These are phyloP conservation scores for Periphyllus acericola DNA, from an alignment of 2,888 invertebrate species.

Conservation along the genomic window DNA sequence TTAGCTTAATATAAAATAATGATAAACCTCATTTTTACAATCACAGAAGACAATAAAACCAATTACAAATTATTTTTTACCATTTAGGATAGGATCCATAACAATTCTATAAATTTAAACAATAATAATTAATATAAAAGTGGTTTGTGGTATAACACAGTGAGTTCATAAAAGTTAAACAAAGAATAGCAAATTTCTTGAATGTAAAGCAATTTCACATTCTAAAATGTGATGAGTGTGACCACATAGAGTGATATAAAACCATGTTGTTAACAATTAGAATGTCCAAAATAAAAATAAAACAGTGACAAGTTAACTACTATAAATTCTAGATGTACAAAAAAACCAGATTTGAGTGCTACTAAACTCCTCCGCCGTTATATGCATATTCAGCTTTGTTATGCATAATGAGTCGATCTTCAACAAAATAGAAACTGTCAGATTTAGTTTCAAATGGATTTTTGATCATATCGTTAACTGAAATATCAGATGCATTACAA, in stretches of 20 bases:
- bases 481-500: slow-evolving; percentile 66
- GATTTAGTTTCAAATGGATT: slow-evolving; percentile 97
- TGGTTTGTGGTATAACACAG: slow-evolving; percentile 20
- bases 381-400: slow-evolving; percentile 99
- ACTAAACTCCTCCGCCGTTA: slow-evolving; percentile 73
- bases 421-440: slow-evolving; percentile 99
- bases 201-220: not conserved
- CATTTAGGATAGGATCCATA: not conserved
- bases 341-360: not conserved
- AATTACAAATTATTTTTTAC: not conserved
- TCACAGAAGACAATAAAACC: slow-evolving; percentile 14
- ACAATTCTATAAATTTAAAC: slow-evolving; percentile 33
- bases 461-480: slow-evolving; percentile 96
- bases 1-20: not conserved
- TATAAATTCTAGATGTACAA: not conserved
- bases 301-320: slow-evolving; percentile 1
- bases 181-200: slow-evolving; percentile 2
- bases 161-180: slow-evolving; percentile 4
- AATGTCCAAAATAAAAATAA: not conserved
- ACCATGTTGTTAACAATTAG: not conserved
- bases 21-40: not conserved
- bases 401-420: slow-evolving; percentile 97
- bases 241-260: slow-evolving; percentile 27
- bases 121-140: slow-evolving; percentile 21
- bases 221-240: slow-evolving; percentile 18